phyloP scores from a whole-genome alignment of 2,797 vertebrate genomes.

The Pseudochirops corinnae region DNA sequence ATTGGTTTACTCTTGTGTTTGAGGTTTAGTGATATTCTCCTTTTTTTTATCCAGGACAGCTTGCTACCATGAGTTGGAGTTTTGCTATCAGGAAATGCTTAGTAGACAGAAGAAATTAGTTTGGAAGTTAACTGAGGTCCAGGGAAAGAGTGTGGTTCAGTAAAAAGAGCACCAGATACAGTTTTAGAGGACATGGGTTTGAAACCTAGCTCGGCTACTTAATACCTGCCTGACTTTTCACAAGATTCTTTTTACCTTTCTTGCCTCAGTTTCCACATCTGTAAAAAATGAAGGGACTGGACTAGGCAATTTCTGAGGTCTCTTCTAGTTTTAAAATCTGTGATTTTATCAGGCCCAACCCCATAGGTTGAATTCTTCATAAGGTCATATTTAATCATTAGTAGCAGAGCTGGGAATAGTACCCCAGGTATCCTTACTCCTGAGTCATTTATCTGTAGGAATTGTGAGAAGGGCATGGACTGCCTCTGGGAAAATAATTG shows the following conservation, averaged over 20 bases:
- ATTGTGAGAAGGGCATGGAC: not conserved
- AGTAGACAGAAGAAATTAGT: no score
- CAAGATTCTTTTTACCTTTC: not conserved
- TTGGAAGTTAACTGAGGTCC: not conserved
- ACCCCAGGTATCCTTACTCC: not conserved
- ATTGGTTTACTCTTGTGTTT: no score
- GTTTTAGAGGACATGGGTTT: not conserved
- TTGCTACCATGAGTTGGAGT: no score
- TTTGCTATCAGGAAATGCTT: no score
- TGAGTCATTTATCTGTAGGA: not conserved
- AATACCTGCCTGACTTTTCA: not conserved
- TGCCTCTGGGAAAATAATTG: not conserved
- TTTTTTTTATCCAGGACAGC: no score
- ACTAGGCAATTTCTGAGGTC: not conserved
- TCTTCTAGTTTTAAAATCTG: not conserved
- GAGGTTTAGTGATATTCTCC: no score
- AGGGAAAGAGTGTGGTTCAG: not conserved
- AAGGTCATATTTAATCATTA: not conserved
- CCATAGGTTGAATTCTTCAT: not conserved
- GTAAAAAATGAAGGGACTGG: not conserved
- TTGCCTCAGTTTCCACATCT: not conserved
- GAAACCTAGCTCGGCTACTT: not conserved
- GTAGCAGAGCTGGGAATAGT: not conserved
- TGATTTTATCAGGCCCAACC: not conserved
- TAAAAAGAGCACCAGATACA: not conserved